Conservation (phyloP, 2,113 vertebrate species). For the Dinomys branickii region DNA sequence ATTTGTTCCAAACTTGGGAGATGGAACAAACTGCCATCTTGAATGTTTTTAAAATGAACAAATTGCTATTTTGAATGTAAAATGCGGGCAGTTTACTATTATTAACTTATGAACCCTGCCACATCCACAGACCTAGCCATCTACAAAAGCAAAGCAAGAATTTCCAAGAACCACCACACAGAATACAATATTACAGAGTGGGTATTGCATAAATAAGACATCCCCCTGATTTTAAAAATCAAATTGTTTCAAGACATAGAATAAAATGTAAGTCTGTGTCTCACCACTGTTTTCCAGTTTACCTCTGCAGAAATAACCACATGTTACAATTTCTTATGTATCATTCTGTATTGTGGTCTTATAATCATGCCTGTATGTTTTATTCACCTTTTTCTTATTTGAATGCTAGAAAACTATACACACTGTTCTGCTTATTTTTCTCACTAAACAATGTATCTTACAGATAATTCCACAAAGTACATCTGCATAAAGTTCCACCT, state of each 20-base stretch:
- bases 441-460: not conserved
- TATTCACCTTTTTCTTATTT: not conserved
- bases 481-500: not conserved
- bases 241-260: not conserved
- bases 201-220: not conserved
- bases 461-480: not conserved
- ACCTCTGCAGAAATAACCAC: not conserved
- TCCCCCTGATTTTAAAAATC: conserved; percentile 43
- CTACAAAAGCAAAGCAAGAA: not conserved
- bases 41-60: not conserved
- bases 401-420: not conserved
- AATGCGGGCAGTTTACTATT: not conserved
- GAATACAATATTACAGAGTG: not conserved
- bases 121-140: not conserved
- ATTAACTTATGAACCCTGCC: conserved; percentile 20
- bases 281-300: not conserved
- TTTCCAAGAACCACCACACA: not conserved
- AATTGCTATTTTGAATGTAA: not conserved
- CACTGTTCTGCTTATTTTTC: conserved; percentile 1
- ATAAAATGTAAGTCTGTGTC: not conserved
- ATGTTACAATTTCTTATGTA: not conserved
- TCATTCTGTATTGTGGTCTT: not conserved
- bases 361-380: not conserved
- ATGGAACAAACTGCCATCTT: not conserved
- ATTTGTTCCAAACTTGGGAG: conserved; percentile 3